Evolutionary conservation across 2,888 invertebrate species (phyloP).

Genomic region (Diarsia brunnea): DNA sequence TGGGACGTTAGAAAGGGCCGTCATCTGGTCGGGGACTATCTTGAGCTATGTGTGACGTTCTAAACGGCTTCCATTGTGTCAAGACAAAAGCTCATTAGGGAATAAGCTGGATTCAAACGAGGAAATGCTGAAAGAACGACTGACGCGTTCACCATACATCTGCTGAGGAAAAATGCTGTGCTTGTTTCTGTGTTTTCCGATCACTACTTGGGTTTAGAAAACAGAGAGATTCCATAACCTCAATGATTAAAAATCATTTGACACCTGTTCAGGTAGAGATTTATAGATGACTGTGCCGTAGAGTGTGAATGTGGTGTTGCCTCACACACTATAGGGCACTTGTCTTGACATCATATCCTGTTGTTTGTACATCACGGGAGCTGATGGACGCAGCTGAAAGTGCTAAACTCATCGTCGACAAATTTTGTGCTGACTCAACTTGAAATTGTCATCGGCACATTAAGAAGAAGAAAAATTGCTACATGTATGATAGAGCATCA

Average conservation of each 20-base stretch:
- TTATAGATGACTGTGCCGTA: too few relatives aligned
- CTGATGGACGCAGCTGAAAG: too few relatives aligned
- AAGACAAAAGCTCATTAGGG: conserved; percentile 76
- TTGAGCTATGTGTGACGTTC: conserved; percentile 64
- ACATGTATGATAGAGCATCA: background rate
- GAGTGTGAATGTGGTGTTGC: too few relatives aligned
- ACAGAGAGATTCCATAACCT: background rate
- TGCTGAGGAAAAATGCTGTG: background rate
- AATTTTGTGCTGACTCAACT: too few relatives aligned
- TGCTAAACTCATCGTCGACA: too few relatives aligned
- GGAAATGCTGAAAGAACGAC: conserved; percentile 31
- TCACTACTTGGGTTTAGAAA: background rate
- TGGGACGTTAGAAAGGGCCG: conserved; percentile 84
- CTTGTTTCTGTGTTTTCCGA: background rate
- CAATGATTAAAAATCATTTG: background rate
- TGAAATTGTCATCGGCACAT: too few relatives aligned
- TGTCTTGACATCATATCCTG: too few relatives aligned
- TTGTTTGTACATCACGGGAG: too few relatives aligned
- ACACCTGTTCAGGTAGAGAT: background rate
- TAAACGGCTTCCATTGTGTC: conserved; percentile 71
- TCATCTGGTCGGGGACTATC: conserved; percentile 80
- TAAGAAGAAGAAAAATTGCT: too few relatives aligned
- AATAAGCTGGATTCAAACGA: conserved; percentile 68
- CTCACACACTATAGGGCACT: too few relatives aligned
- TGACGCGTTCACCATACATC: conserved; percentile 11